Evolutionary conservation across 2,888 invertebrate species (phyloP).

Genomic region (Busseola fusca): DNA sequence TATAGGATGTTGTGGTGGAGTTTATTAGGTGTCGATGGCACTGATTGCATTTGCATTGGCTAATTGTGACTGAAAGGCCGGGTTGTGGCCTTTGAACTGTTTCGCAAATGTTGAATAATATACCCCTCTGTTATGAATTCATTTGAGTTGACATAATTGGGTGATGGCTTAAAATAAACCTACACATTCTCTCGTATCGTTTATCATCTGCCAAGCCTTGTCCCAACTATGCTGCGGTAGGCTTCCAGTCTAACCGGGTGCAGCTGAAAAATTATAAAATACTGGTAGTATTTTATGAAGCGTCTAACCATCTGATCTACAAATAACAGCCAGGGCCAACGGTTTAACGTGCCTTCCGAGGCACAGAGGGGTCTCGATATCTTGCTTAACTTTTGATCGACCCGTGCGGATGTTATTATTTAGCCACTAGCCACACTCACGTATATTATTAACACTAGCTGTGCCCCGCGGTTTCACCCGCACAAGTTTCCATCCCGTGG

Average conservation of each 20-base stretch:
- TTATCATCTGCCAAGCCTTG: background rate
- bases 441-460: too few relatives aligned
- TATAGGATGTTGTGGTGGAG: conserved; percentile 38
- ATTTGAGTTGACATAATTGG: background rate
- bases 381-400: too few relatives aligned
- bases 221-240: background rate
- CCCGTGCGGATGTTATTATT: background rate
- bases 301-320: too few relatives aligned
- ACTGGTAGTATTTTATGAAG: background rate
- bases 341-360: background rate
- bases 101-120: background rate
- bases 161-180: background rate
- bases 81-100: background rate
- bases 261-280: too few relatives aligned
- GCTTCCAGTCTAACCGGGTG: background rate
- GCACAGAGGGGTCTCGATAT: background rate
- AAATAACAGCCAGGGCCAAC: background rate
- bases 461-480: too few relatives aligned
- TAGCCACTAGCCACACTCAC: too few relatives aligned
- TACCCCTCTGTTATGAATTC: background rate
- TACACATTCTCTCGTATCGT: background rate
- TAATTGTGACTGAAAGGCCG: conserved; percentile 5
- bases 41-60: conserved; percentile 23
- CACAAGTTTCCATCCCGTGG: too few relatives aligned
- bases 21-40: conserved; percentile 12